A percentile compares a stretch with the other conserved stretches of the same genome.
Evolutionary conservation across 2,113 vertebrate genomes (phyloP).

Genomic region (Pluvialis apricaria): DNA sequence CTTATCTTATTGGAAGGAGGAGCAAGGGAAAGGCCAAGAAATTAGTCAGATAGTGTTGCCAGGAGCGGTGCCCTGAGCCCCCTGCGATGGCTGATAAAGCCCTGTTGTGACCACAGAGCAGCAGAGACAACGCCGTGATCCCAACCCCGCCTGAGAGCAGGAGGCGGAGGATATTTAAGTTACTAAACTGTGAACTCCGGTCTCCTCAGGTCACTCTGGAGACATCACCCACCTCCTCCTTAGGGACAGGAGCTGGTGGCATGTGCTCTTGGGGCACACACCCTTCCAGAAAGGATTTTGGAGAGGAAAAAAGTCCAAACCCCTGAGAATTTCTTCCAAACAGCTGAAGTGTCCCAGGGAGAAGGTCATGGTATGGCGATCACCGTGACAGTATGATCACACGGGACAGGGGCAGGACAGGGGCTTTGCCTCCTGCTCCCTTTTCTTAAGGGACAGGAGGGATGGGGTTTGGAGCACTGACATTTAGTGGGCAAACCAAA

Average conservation of each 20-base stretch:
- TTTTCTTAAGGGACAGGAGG: background rate
- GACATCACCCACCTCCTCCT: background rate
- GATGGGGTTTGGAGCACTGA: background rate
- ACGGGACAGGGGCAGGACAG: background rate
- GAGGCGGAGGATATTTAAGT: background rate
- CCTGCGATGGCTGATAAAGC: background rate
- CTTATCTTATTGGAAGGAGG: constrained; percentile 28
- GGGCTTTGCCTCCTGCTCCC: background rate
- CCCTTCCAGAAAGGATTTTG: background rate
- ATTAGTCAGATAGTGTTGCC: constrained; percentile 20
- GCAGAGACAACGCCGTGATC: background rate
- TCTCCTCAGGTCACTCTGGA: background rate
- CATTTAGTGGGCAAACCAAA: background rate
- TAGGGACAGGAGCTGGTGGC: background rate
- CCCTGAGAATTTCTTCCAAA: background rate
- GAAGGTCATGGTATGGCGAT: background rate
- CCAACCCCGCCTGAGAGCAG: background rate
- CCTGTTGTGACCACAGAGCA: background rate
- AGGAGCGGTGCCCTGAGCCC: background rate
- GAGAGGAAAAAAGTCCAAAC: background rate
- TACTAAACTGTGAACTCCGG: background rate
- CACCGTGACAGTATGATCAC: background rate
- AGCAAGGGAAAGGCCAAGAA: constrained; percentile 13
- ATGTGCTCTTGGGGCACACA: rapidly evolving
- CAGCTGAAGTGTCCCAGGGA: background rate